Base-by-base conservation (phyloP, 2,797 vertebrate species). In the Ateles fusciceps region DNA sequence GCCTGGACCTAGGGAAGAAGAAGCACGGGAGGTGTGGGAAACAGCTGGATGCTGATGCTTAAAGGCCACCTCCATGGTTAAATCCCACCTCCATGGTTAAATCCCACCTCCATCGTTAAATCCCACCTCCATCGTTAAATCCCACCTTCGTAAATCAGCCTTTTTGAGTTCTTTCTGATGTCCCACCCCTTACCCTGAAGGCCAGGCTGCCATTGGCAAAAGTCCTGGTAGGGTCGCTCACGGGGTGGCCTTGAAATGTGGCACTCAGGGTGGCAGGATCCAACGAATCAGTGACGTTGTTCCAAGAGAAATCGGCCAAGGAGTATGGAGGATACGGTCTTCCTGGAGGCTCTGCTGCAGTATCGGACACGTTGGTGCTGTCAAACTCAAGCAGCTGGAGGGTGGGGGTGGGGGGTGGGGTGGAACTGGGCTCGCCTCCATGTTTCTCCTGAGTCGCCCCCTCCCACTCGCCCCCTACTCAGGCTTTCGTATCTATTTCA, bases 381-480 rank as follows among this genome's bases (percentile, higher is more conserved):
- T 99, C 95, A 46, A 99, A 99, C 97, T 99, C 99, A 13, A 99
- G 99, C 59, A 99, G 85, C 99, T 99, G 85, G 28, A 3, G 55
- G 85, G 46, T 1, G 8, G 57, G 55, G 85, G 46, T 1, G 8
- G 57, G 57, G 52, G 64, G 55, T 30, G 33, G 36, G 76, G 21
- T n/a, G n/a, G 74, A 85, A 30, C 24, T 1, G 4, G 85, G 26
- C 44, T 87, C 28, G 61, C 59, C 33, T 4, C 71, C 19, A 9
- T 50, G 14, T 48, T 48, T 57, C 46, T 85, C 57, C 22, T 28
- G 24, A 76, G 13, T 33, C 36, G 72, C 42, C 39, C 2, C 28
- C 2, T 12, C 19, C 0, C 5, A 21, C 33, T 8, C 19, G 44
- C 14, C 8, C 28, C 21, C 39, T n/a, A 26, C 5, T 17, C 46